A percentile compares a stretch with the other conserved stretches of the same genome.
Evolutionary conservation across 2,113 vertebrate genomes (phyloP).

Genomic region (Scartelaos histophorus): DNA sequence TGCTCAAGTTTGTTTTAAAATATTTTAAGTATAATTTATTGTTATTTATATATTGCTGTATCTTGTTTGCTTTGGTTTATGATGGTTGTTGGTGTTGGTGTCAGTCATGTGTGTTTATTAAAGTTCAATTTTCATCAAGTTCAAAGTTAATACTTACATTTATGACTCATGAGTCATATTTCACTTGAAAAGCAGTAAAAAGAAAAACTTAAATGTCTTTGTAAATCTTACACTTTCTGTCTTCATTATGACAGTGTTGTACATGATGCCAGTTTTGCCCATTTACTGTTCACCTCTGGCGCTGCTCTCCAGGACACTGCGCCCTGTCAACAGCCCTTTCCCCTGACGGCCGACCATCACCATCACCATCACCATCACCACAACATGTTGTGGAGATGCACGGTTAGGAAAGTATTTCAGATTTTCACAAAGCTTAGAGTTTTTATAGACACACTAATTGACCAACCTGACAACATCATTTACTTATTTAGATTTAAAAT

Average conservation of each 20-base stretch:
- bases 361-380: constrained; percentile 16
- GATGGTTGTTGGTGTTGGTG: neutral
- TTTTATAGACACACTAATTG: neutral
- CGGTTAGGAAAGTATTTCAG: neutral
- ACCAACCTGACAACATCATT: neutral
- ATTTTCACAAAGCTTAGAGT: neutral
- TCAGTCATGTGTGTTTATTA: neutral
- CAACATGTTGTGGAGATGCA: neutral
- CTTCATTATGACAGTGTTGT: constrained; percentile 10
- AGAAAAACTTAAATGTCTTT: constrained; percentile 1
- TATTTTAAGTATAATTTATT: neutral
- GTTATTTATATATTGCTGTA: too few relatives aligned
- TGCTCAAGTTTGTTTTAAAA: neutral
- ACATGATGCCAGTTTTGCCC: constrained; percentile 14
- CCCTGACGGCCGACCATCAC: constrained; percentile 42
- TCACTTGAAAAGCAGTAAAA: neutral
- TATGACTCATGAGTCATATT: neutral
- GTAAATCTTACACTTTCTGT: constrained; percentile 10
- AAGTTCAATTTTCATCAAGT: neutral
- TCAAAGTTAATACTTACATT: neutral
- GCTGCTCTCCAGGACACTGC: constrained; percentile 13
- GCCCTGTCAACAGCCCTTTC: constrained; percentile 34
- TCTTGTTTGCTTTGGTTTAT: neutral
- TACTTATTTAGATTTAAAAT: neutral
- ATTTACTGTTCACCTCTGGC: constrained; percentile 27